A percentile compares a stretch with the other conserved stretches of the same genome.
These are phyloP conservation scores for Spilogale gracilis DNA, from an alignment of 2,113 vertebrate species.

Conservation along the genomic window DNA sequence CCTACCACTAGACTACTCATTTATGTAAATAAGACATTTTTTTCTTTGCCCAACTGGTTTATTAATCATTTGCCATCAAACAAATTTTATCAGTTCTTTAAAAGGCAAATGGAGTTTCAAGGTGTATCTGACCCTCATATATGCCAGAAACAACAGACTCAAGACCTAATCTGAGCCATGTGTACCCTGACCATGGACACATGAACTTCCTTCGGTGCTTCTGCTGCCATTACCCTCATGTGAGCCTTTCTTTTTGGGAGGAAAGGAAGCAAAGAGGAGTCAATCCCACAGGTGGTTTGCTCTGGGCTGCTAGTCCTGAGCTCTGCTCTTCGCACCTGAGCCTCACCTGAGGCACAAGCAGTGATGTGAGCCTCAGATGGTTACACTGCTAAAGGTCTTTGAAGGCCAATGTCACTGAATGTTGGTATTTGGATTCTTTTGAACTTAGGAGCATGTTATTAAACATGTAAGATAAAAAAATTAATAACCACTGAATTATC, in stretches of 20 bases:
- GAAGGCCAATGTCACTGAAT: conserved; percentile 43
- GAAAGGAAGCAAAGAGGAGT: neutral
- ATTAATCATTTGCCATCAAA: neutral
- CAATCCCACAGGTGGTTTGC: neutral
- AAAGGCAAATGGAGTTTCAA: neutral
- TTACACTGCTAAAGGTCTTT: neutral
- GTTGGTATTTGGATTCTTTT: conserved; percentile 66
- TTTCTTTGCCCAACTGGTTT: neutral
- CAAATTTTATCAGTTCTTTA: neutral
- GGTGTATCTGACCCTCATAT: neutral
- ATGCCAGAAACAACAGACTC: neutral
- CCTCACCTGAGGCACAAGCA: neutral
- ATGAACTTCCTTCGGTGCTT: neutral
- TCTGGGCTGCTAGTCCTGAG: neutral
- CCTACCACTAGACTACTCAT: neutral
- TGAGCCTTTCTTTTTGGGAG: neutral
- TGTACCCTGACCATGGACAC: neutral
- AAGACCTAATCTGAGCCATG: neutral
- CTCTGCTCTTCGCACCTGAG: neutral
- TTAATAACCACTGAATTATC: conserved; percentile 63
- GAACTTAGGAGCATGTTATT: conserved; percentile 60
- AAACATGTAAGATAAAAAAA: conserved; percentile 73
- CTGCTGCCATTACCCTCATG: neutral
- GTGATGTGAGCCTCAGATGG: neutral
- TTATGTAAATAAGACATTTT: neutral